Percentiles rank a stretch among this genome's conserved stretches.
phyloP scores from a whole-genome alignment of 2,888 invertebrate genomes.

The Heteromyza rotundicornis region DNA sequence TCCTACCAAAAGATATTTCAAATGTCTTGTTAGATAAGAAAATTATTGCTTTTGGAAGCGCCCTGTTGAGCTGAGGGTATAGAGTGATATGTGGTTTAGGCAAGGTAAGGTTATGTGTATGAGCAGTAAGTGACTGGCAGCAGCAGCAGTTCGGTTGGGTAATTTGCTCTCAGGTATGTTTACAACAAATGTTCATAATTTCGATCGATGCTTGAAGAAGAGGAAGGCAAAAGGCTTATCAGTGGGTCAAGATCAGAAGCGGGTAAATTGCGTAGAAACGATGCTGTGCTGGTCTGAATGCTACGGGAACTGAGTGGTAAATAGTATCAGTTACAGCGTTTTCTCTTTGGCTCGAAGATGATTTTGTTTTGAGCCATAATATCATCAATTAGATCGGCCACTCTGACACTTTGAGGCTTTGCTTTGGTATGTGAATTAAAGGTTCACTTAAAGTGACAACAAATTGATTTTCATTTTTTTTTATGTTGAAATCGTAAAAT shows the following conservation, averaged over 20 bases:
- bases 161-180: constrained; percentile 49
- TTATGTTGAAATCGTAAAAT: no score
- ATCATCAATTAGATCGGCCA: no score
- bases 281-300: no score
- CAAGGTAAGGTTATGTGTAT: no score
- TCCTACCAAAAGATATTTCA: constrained; percentile 40
- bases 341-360: no score
- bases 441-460: no score
- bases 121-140: not conserved
- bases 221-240: constrained; percentile 37
- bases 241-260: constrained; percentile 25
- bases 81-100: not conserved
- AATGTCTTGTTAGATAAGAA: constrained; percentile 49
- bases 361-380: no score
- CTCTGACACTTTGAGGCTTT: no score
- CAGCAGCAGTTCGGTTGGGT: constrained; percentile 25
- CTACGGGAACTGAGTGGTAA: no score
- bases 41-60: constrained; percentile 41
- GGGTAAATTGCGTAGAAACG: constrained; percentile 14
- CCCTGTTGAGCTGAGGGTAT: constrained; percentile 34
- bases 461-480: no score
- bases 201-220: constrained; percentile 43
- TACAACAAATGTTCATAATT: constrained; percentile 51
- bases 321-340: no score
- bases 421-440: no score